Percentiles rank a stretch among this genome's conserved stretches.
phyloP scores from a whole-genome alignment of 1,140 invertebrate genomes.

The Stegodyphus mimosarum region DNA sequence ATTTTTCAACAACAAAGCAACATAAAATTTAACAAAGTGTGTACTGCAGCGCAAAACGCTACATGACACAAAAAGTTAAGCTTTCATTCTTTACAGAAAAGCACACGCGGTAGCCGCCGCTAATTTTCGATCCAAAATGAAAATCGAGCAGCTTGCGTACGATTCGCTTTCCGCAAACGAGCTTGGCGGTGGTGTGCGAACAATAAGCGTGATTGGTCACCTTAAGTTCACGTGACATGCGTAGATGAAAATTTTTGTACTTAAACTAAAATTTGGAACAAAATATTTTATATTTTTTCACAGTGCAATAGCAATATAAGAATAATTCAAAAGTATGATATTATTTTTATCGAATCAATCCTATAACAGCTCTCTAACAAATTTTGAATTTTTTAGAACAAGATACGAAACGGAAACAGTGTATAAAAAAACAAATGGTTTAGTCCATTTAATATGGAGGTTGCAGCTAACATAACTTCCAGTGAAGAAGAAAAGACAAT shows the following conservation, averaged over 20 bases:
- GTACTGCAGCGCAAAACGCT: conserved; percentile 3
- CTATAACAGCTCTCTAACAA: background rate
- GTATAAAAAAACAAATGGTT: no score
- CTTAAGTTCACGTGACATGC: conserved; percentile 55
- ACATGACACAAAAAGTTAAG: conserved; percentile 37
- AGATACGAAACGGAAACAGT: no score
- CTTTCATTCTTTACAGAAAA: background rate
- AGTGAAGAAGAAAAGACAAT: no score
- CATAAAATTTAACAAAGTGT: conserved; percentile 24
- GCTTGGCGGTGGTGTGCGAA: conserved; percentile 52
- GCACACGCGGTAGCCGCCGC: background rate
- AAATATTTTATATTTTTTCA: no score
- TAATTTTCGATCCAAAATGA: conserved; percentile 59
- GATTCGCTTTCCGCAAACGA: conserved; percentile 60
- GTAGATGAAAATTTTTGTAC: conserved; percentile 23
- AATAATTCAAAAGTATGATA: background rate
- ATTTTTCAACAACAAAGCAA: conserved; percentile 25
- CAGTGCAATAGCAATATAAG: no score
- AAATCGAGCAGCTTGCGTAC: conserved; percentile 56
- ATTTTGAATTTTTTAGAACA: no score
- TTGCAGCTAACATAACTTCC: no score
- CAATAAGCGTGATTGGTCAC: conserved; percentile 41
- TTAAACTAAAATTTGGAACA: background rate
- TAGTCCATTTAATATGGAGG: no score
- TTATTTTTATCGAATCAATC: background rate